Conservation (phyloP, 2,113 vertebrate genomes). For the Ammodramus savannarum region DNA sequence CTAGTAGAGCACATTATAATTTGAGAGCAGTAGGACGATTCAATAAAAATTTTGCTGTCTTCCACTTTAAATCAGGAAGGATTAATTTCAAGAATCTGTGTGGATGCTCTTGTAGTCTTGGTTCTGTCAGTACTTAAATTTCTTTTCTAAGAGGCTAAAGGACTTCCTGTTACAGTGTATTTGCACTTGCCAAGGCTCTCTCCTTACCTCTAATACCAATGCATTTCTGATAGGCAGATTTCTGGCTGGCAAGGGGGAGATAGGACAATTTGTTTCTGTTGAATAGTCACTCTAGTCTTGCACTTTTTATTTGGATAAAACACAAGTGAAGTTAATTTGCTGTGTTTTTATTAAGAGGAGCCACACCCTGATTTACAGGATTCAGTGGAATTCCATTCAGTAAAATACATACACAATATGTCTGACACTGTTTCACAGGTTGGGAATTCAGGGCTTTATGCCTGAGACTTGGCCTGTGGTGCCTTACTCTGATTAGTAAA, state of each 20-base stretch:
- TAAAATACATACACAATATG: not conserved
- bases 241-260: not conserved
- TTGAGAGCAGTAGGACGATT: conserved; percentile 56
- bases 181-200: not conserved
- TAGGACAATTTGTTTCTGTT: not conserved
- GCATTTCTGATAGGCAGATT: not conserved
- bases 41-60: conserved; percentile 62
- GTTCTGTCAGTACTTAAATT: conserved; percentile 36
- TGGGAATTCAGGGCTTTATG: not conserved
- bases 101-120: not conserved
- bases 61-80: conserved; percentile 65
- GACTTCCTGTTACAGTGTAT: not conserved
- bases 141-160: not conserved
- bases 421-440: not conserved
- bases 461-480: not conserved
- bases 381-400: not conserved
- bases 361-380: not conserved
- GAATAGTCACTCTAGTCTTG: not conserved
- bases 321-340: not conserved
- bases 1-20: conserved; percentile 60
- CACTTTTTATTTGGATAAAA: not conserved
- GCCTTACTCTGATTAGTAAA: not conserved
- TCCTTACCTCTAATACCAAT: not conserved
- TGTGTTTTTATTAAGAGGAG: not conserved
- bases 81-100: conserved; percentile 59